A percentile compares a stretch with the other conserved stretches of the same genome.
Conservation (phyloP, 1,140 invertebrate species). For the Gryllus bimaculatus region DNA sequence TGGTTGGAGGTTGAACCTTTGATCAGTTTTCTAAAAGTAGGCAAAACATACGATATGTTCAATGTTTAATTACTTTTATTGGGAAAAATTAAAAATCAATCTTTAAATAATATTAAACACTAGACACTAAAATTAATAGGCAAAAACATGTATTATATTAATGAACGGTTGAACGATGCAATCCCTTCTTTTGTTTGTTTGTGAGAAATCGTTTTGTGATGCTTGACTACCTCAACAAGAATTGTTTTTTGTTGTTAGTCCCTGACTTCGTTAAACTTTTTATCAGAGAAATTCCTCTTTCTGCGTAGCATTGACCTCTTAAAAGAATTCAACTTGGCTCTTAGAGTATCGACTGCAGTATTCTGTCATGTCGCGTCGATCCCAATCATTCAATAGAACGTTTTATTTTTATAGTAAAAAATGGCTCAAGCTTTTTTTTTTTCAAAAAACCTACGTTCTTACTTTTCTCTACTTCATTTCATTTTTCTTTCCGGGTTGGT, state of each 20-base stretch:
- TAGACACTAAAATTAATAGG: not conserved
- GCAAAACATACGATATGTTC: too few relatives aligned
- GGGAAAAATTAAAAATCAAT: too few relatives aligned
- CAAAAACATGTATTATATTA: slow-evolving; percentile 13
- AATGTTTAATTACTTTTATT: too few relatives aligned
- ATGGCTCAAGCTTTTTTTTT: slow-evolving; percentile 14
- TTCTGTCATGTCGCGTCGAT: slow-evolving; percentile 11
- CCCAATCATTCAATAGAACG: slow-evolving; percentile 9
- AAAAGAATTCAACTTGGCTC: not conserved
- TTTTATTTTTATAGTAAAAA: slow-evolving; percentile 12
- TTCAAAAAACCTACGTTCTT: not conserved
- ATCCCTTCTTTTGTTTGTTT: slow-evolving; percentile 17
- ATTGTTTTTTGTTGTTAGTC: slow-evolving; percentile 14
- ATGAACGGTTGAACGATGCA: slow-evolving; percentile 17
- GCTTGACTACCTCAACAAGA: slow-evolving; percentile 14
- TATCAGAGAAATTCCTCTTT: not conserved
- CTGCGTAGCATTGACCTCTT: slow-evolving; percentile 9
- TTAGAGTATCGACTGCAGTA: slow-evolving; percentile 12
- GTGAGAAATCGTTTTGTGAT: slow-evolving; percentile 18
- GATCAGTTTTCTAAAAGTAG: too few relatives aligned
- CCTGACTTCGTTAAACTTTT: slow-evolving; percentile 7
- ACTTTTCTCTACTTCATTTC: not conserved
- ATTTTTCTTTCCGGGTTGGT: not conserved
- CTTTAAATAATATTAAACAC: too few relatives aligned
- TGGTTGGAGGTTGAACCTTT: too few relatives aligned